Percentiles rank a stretch among this genome's conserved stretches.
These are phyloP conservation scores for Anticlea derivata DNA, from an alignment of 2,888 invertebrate genomes.

Conservation along the genomic window DNA sequence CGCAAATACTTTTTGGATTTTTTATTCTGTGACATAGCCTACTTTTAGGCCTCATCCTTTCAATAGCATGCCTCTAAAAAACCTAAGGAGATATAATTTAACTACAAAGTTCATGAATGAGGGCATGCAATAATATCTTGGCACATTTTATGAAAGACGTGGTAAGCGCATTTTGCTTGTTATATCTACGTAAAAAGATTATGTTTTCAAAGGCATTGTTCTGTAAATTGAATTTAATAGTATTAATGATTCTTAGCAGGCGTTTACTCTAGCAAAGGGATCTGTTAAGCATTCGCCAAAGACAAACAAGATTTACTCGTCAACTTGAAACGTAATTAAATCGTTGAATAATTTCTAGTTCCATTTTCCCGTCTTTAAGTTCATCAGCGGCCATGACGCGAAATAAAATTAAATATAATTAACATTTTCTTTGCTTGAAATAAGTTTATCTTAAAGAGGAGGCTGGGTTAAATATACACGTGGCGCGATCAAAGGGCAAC, in stretches of 20 bases:
- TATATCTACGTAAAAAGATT: too few relatives aligned
- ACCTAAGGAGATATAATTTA: too few relatives aligned
- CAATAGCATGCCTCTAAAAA: too few relatives aligned
- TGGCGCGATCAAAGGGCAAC: too few relatives aligned
- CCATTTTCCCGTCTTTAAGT: constrained; percentile 15
- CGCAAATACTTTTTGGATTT: too few relatives aligned
- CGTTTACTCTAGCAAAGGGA: constrained; percentile 6
- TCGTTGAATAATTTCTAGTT: constrained; percentile 22
- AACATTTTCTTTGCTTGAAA: constrained; percentile 31
- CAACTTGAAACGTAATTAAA: constrained; percentile 24
- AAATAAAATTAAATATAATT: constrained; percentile 35
- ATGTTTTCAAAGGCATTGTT: too few relatives aligned
- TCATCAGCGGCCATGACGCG: constrained; percentile 11
- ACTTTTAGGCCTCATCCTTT: too few relatives aligned
- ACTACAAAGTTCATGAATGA: too few relatives aligned
- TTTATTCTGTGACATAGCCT: too few relatives aligned
- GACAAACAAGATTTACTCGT: constrained; percentile 16
- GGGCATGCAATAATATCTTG: too few relatives aligned
- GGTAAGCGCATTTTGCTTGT: too few relatives aligned
- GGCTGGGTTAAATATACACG: background rate
- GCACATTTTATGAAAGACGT: too few relatives aligned
- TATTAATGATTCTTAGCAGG: constrained; percentile 4
- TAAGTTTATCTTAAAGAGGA: constrained; percentile 26
- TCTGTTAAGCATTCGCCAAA: constrained; percentile 11
- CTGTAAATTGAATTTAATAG: constrained; percentile 6